Conservation (phyloP, 2,888 invertebrate genomes). For the Spisula solida region DNA sequence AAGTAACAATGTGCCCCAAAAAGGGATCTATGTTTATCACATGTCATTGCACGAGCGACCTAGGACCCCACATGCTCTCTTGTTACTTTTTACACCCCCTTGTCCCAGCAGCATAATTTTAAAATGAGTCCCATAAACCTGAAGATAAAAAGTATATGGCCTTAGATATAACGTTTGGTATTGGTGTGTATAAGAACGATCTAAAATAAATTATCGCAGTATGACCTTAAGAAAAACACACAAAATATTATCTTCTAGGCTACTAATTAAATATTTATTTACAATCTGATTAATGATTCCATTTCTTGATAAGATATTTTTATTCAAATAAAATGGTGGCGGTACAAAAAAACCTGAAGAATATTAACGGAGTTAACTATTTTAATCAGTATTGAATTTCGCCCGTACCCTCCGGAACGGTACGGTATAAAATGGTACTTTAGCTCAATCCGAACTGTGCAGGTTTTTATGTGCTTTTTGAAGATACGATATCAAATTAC, state of each 20-base stretch:
- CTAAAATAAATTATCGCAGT: background rate
- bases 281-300: constrained; percentile 13
- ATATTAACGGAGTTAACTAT: background rate
- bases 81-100: too few species aligned
- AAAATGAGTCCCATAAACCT: too few species aligned
- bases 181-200: too few species aligned
- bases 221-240: constrained; percentile 17
- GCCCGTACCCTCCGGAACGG: constrained; percentile 16
- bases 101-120: too few species aligned
- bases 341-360: constrained; percentile 7
- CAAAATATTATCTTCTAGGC: background rate
- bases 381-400: constrained; percentile 17
- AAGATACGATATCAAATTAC: background rate
- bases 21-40: too few species aligned
- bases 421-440: background rate
- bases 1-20: too few species aligned
- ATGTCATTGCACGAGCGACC: too few species aligned
- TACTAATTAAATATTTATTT: constrained; percentile 22
- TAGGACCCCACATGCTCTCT: too few species aligned
- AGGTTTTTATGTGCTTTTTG: background rate
- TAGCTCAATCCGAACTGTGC: background rate
- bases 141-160: too few species aligned
- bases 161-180: too few species aligned
- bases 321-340: constrained; percentile 5
- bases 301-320: background rate